These are phyloP conservation scores for Pelobates cultripes DNA, from an alignment of 2,797 vertebrate genomes.

Conservation along the genomic window DNA sequence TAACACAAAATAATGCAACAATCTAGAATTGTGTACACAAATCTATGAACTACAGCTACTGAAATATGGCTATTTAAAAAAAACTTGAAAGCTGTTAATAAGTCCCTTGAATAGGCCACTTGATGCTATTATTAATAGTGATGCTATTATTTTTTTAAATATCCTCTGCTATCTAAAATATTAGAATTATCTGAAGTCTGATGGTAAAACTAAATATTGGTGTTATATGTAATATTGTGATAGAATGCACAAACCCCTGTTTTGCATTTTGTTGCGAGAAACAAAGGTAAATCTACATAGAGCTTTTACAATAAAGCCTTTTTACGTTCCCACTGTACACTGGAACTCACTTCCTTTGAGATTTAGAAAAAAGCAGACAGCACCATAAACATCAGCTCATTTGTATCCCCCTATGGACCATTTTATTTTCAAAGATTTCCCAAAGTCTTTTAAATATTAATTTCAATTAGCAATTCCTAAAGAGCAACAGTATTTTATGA, in stretches of 20 bases:
- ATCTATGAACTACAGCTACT: too few relatives aligned
- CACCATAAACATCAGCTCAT: background rate
- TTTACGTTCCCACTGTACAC: conserved; percentile 4
- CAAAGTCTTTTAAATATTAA: background rate
- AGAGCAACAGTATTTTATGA: background rate
- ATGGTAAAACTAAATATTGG: background rate
- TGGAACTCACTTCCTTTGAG: background rate
- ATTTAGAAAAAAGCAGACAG: conserved; percentile 2
- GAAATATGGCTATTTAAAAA: too few relatives aligned
- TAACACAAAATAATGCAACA: too few relatives aligned
- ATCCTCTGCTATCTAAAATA: too few relatives aligned
- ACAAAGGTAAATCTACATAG: conserved; percentile 5
- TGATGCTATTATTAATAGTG: too few relatives aligned
- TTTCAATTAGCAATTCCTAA: conserved; percentile 5
- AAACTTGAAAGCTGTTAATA: too few relatives aligned
- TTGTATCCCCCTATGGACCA: background rate
- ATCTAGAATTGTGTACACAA: too few relatives aligned
- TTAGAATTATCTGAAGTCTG: background rate
- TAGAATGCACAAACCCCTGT: conserved; percentile 3
- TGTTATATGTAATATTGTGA: background rate
- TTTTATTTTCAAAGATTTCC: background rate
- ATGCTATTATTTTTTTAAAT: too few relatives aligned
- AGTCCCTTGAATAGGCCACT: too few relatives aligned
- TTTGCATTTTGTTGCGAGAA: background rate
- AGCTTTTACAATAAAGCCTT: background rate